Percentiles rank a stretch among this genome's conserved stretches.
Evolutionary conservation across 2,797 vertebrate genomes (phyloP).

Genomic region (Anabas testudineus): DNA sequence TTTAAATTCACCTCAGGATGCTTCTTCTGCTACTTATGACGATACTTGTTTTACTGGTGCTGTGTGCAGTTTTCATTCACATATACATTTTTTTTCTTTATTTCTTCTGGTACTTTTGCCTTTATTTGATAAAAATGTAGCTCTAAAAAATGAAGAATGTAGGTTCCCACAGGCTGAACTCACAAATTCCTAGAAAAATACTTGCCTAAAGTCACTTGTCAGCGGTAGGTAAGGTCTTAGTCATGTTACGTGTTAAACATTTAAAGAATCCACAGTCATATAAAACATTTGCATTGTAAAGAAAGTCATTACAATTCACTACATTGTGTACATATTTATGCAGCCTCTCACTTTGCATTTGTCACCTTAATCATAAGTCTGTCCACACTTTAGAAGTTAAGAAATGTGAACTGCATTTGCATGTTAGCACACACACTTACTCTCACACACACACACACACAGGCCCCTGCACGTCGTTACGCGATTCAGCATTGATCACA

Average conservation of each 20-base stretch:
- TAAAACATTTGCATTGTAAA: background rate
- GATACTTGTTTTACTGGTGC: background rate
- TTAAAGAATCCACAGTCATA: too few species aligned
- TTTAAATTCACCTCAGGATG: background rate
- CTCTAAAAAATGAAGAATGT: background rate
- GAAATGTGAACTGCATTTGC: conserved; percentile 9
- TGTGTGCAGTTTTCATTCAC: background rate
- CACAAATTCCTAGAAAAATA: background rate
- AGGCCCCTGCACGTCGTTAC: conserved; percentile 40
- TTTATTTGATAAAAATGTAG: too few species aligned
- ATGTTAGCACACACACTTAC: conserved; percentile 9
- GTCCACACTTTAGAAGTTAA: background rate
- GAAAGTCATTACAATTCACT: background rate
- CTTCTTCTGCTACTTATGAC: background rate
- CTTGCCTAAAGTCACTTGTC: background rate
- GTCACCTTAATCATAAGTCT: background rate
- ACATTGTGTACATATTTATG: conserved; percentile 2
- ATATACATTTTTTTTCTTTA: too few species aligned
- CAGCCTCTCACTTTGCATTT: background rate
- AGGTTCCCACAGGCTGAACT: background rate
- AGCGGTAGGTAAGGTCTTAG: background rate
- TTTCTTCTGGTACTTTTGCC: too few species aligned
- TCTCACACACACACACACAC: conserved; percentile 34
- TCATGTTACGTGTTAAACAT: too few species aligned
- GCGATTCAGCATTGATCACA: conserved; percentile 75